Evolutionary conservation across 2,113 vertebrate genomes (phyloP).

Genomic region (Callorhinus ursinus): DNA sequence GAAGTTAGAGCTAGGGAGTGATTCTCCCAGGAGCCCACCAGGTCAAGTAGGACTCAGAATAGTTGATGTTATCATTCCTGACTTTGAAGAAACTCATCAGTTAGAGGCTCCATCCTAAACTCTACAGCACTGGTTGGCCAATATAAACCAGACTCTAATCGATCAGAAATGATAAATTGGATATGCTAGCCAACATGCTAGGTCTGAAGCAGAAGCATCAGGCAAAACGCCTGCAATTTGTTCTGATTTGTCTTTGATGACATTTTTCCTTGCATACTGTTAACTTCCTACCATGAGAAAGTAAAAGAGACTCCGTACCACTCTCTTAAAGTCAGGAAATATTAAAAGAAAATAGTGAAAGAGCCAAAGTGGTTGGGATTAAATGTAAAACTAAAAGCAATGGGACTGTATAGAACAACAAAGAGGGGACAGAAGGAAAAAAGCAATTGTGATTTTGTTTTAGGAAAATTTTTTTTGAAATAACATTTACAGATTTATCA

Average conservation of each 20-base stretch:
- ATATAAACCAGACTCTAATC: background rate
- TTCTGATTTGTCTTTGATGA: slow-evolving; percentile 44
- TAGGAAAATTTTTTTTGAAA: background rate
- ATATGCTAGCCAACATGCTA: background rate
- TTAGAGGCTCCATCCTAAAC: background rate
- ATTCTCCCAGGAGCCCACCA: background rate
- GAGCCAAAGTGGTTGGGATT: background rate
- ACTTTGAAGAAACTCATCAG: background rate
- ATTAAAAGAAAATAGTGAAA: slow-evolving; percentile 11
- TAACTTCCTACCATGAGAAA: background rate
- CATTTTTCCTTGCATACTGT: slow-evolving; percentile 10
- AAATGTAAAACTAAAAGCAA: slow-evolving; percentile 20
- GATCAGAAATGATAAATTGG: slow-evolving; percentile 52
- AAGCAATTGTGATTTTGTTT: background rate
- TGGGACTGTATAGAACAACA: background rate
- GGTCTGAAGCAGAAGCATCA: slow-evolving; percentile 17
- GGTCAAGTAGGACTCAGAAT: background rate
- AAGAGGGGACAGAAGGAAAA: background rate
- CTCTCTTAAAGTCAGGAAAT: background rate
- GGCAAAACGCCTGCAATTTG: background rate
- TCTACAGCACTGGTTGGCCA: background rate
- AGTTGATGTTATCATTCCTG: background rate
- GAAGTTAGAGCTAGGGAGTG: background rate
- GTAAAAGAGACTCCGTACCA: background rate
- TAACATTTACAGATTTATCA: background rate